These are phyloP conservation scores for Lumbricus terrestris DNA, from an alignment of 2,888 invertebrate genomes.

Conservation along the genomic window DNA sequence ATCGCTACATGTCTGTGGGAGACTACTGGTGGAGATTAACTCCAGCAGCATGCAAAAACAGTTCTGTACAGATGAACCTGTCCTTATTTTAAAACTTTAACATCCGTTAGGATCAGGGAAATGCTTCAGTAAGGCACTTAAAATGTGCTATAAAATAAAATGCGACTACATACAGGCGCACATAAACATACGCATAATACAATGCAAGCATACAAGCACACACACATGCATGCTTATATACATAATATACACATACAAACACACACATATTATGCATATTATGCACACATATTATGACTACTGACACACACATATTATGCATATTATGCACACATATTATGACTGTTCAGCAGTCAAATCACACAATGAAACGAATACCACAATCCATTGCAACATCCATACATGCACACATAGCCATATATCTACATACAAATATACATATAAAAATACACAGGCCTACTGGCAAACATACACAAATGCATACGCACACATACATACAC, in stretches of 20 bases:
- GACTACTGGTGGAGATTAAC: neutral
- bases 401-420: too few relatives aligned
- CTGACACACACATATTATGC: too few relatives aligned
- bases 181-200: too few relatives aligned
- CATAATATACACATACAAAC: neutral
- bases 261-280: too few relatives aligned
- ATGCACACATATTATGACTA: too few relatives aligned
- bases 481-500: neutral
- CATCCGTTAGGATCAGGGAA: neutral
- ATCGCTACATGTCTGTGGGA: neutral
- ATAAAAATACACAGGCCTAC: neutral
- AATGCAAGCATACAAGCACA: neutral
- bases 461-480: neutral
- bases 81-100: too few relatives aligned
- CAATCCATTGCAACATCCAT: too few relatives aligned
- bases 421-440: too few relatives aligned
- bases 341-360: too few relatives aligned
- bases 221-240: neutral
- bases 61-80: neutral
- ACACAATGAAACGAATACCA: too few relatives aligned
- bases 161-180: neutral
- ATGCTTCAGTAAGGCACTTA: neutral
- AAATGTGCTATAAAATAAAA: neutral
- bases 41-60: neutral
- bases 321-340: too few relatives aligned